These are phyloP conservation scores for Labroides dimidiatus DNA, from an alignment of 2,797 vertebrate species.

Conservation along the genomic window DNA sequence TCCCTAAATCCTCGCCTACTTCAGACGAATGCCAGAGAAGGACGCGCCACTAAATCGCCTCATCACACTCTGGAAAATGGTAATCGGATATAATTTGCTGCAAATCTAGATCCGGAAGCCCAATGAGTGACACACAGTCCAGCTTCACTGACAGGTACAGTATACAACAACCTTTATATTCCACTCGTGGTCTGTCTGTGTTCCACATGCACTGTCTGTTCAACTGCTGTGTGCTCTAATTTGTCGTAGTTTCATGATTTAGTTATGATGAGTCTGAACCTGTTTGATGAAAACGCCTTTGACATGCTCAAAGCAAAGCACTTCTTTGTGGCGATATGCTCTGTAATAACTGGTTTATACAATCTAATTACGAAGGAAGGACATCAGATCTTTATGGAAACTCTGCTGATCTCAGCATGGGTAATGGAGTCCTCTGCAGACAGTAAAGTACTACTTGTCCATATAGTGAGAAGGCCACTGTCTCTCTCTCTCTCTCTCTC, in stretches of 20 bases:
- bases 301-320: conserved; percentile 25
- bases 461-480: conserved; percentile 49
- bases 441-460: conserved; percentile 70
- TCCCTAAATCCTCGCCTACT: conserved; percentile 48
- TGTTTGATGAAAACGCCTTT: conserved; percentile 23
- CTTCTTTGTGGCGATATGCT: conserved; percentile 48
- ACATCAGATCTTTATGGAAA: conserved; percentile 66
- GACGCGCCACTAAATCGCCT: conserved; percentile 65
- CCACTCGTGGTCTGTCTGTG: conserved; percentile 5
- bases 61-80: conserved; percentile 88
- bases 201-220: neutral
- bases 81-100: conserved; percentile 89
- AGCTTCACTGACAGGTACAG: conserved; percentile 95
- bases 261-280: conserved; percentile 2
- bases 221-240: neutral
- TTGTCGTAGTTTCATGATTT: conserved; percentile 12
- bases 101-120: conserved; percentile 92
- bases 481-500: conserved; percentile 53
- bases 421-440: conserved; percentile 66
- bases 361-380: conserved; percentile 63
- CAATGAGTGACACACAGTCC: conserved; percentile 99
- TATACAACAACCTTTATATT: conserved; percentile 10
- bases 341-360: conserved; percentile 66
- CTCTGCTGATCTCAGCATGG: conserved; percentile 72
- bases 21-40: conserved; percentile 73